phyloP scores from a whole-genome alignment of 2,113 vertebrate species.

The Calyptommatus sinebrachiatus region DNA sequence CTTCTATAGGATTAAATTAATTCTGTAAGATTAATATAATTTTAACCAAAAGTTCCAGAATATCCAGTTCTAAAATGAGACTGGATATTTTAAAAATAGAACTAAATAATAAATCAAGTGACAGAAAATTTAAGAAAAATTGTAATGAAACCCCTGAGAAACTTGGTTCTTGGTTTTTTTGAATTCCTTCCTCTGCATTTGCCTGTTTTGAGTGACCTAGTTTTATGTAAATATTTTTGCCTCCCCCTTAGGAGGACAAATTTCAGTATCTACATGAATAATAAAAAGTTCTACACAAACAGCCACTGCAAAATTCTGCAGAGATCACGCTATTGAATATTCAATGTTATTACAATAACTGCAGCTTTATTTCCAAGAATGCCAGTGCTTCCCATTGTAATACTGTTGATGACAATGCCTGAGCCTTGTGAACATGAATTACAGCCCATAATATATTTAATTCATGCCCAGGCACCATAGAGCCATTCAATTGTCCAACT shows the following conservation, averaged over 20 bases:
- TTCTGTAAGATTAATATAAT: not conserved
- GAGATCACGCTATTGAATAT: not conserved
- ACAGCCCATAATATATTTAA: not conserved
- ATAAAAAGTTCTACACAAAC: conserved; percentile 4
- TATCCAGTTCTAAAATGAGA: not conserved
- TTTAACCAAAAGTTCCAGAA: not conserved
- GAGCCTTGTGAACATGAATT: conserved; percentile 6
- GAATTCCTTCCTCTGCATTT: not conserved
- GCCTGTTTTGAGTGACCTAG: not conserved
- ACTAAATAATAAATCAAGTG: conserved; percentile 16
- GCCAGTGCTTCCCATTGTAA: not conserved
- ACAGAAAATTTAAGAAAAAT: not conserved
- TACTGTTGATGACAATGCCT: not conserved
- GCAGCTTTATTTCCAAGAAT: not conserved
- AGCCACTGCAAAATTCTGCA: not conserved
- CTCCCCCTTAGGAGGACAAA: not conserved
- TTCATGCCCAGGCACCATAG: conserved; percentile 5
- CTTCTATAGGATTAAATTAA: not conserved
- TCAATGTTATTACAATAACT: conserved; percentile 3
- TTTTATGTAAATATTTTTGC: conserved; percentile 7
- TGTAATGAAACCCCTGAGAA: not conserved
- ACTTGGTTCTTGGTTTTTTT: conserved; percentile 2
- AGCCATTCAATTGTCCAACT: not conserved
- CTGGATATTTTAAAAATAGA: not conserved
- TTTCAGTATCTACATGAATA: not conserved